Base-by-base conservation (phyloP, 2,888 invertebrate genomes). In the Allolobophora icterica region DNA sequence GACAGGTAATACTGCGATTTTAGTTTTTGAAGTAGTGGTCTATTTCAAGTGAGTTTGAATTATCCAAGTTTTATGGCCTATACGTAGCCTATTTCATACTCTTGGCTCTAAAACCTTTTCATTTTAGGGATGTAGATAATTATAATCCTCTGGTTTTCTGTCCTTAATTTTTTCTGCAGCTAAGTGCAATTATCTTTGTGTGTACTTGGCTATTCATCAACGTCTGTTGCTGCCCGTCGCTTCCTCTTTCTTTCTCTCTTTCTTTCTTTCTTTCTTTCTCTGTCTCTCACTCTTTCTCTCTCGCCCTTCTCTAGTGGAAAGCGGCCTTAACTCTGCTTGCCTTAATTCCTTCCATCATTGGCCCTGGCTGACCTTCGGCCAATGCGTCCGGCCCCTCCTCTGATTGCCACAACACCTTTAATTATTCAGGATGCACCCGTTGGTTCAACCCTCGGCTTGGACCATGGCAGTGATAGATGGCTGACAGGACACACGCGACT, bases 371-470 rank as follows among this genome's bases (percentile, higher is more conserved):
- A 71, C 71, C 71, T 71, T 71, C 71, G 8, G 17, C n/a, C n/a
- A n/a, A 30, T n/a, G 71, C 30, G n/a, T 71, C 71, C 71, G 15
- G 71, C 71, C 71, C 52, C n/a, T n/a, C n/a, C 30, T 71, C 71
- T 71, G 30, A 71, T 71, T 71, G n/a, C 71, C 71, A n/a, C 71
- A 3, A n/a, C 71, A 71, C 11, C 71, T n/a, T 71, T 71, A 71
- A 71, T 71, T 71, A 71, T 71, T 71, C 71, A 71, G 71, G 71
- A 71, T 71, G 71, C 71, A 11, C 71, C n/a, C 71, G n/a, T 71
- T n/a, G 71, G n/a, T 71, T 13, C 71, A n/a, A n/a, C 71, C n/a
- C n/a, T 13, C 3, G 0, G 6, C 71, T n/a, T n/a, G 30, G n/a
- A n/a, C 71, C 71, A 71, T n/a, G 71, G 8, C n/a, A 71, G 71